Evolutionary conservation across 2,888 invertebrate genomes (phyloP), one percentile per base, ranked within the genome.

Genomic region (Ganaspis brasiliensis): DNA sequence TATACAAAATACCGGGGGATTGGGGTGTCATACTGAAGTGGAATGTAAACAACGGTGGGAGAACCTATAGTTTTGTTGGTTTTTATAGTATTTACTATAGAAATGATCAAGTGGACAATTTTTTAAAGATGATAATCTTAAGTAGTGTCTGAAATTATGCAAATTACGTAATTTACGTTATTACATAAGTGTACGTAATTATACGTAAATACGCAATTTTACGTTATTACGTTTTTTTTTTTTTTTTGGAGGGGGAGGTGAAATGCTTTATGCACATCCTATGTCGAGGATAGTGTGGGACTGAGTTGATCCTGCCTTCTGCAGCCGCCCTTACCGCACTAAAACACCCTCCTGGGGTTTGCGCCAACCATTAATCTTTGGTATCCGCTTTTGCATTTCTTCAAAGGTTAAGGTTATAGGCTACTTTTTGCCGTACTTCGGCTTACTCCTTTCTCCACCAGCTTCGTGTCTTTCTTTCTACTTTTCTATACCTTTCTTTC

Each of bases 381-480:
- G 55, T 19, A 55, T 21, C 55, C 19, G 55, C 55, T 55, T 55
- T 55, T 9, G 55, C 55, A 55, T 55, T 55, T 6, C 55, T 55
- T 55, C 55, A 55, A 8, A 16, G 21, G 5, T 4, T 21, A 21
- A 10, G 10, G 40, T 40, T 12, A 40, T 12, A 1, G 40, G 40
- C 4, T 2, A 40, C 35, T 40, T 12, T 40, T 40, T 12, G 40
- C 10, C 40, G 40, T 40, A 12, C 10, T 40, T 40, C 40, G 10
- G 10, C 40, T 40, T 6, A 4, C 40, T 40, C 12, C 40, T 40
- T 40, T 10, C 6, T 40, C 10, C 12, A 40, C 40, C 40, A 40
- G 12, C 40, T 40, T 40, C 1, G 10, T 12, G n/a, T 40, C 9
- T 40, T 9, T 40, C 40, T 9, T 40, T 9, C 2, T 10, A 2